Base-by-base conservation (phyloP, 2,797 vertebrate genomes). In the Tympanoctomys barrerae region DNA sequence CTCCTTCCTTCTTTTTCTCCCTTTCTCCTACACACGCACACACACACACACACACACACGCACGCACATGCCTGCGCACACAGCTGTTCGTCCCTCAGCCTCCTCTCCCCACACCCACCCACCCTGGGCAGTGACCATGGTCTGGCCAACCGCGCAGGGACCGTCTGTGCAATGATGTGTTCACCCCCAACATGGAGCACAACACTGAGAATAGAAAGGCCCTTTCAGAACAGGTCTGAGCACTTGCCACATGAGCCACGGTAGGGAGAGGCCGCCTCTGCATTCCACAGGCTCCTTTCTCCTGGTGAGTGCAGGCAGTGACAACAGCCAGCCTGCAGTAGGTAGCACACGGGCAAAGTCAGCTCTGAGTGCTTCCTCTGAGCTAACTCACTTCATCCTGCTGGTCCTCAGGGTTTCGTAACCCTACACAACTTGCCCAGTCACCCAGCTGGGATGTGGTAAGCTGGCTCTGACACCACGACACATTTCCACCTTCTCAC, bases 81-180 rank as follows among this genome's bases (percentile, higher is more conserved):
- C 88, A 90, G 96, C 59, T 95, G 95, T 95, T 89, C 39, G 19
- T 84, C 22, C 16, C 52, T 13, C 52, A 16, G 28, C 52, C 2
- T 11, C 0, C 10, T 62, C 49, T 5, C 36, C 31, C 3, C 54
- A 73, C n/a, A 46, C 21, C 59, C 1, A n/a, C 13, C 54, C 21
- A 28, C 88, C 78, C 96, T 70, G 64, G 88, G 5, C 0, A 90
- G 80, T 39, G 86, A 83, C 7, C 59, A 96, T 92, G 80, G 33
- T 94, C 84, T 79, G 88, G 73, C 68, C 61, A 82, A 97, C 28
- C 79, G 95, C 81, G 46, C 46, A 59, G 81, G 5, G 26, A 97
- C 62, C 57, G 33, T 33, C 19, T 10, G 7, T 49, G 9, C 57
- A 42, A 10, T 6, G 1, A n/a, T n/a, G 87, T 94, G 77, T 64